Evolutionary conservation across 2,113 vertebrate species (phyloP).

Genomic region (Stigmatopora argus): DNA sequence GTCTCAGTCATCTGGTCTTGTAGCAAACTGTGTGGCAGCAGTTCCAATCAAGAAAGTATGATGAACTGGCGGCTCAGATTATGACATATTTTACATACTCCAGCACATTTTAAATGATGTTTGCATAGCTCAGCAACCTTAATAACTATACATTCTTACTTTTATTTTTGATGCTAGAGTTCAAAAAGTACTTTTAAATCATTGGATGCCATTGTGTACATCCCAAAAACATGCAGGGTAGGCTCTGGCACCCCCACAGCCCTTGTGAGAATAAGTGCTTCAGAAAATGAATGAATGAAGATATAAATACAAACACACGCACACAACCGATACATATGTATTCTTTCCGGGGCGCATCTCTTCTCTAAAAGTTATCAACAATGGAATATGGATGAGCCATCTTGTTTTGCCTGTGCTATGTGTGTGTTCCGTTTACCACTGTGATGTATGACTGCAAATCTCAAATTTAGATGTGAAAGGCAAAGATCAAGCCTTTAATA

Average conservation of each 20-base stretch:
- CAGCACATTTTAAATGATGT: slow-evolving; percentile 7
- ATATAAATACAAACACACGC: too few relatives aligned
- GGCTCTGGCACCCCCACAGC: too few relatives aligned
- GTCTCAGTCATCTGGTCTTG: slow-evolving; percentile 53
- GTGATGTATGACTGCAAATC: not conserved
- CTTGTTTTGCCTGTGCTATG: not conserved
- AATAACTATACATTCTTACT: not conserved
- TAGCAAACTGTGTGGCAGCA: slow-evolving; percentile 42
- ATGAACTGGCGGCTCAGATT: slow-evolving; percentile 40
- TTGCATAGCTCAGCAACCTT: not conserved
- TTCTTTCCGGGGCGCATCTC: not conserved
- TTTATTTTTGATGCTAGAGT: too few relatives aligned
- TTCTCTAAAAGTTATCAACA: not conserved
- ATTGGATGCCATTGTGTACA: too few relatives aligned
- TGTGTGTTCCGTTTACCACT: not conserved
- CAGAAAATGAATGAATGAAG: too few relatives aligned
- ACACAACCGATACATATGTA: not conserved
- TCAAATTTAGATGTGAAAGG: not conserved
- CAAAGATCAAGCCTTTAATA: not conserved
- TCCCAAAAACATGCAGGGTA: too few relatives aligned
- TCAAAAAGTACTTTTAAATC: too few relatives aligned
- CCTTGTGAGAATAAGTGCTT: too few relatives aligned
- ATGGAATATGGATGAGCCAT: not conserved
- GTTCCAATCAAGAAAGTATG: slow-evolving; percentile 39
- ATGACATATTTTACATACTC: slow-evolving; percentile 18